Evolutionary conservation across 2,797 vertebrate species (phyloP), one percentile per base, ranked within the genome.

Genomic region (Glossophaga mutica): DNA sequence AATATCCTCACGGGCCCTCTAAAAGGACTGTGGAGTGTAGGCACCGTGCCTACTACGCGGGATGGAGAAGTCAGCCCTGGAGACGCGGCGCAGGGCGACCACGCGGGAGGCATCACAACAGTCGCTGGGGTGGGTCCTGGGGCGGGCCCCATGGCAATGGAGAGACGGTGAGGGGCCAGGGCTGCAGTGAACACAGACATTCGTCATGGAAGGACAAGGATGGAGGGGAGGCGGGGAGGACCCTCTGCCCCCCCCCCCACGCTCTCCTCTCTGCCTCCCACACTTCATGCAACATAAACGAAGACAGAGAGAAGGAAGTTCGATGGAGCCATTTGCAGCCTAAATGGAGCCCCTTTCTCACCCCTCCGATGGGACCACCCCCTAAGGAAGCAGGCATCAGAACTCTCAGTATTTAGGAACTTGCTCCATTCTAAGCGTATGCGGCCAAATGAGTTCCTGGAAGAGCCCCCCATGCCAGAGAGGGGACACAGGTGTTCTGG

Each of bases 391-490:
- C 0, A 6, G 62, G 59, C 73, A 19, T 48, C 89, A 19, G 92
- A 91, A 3, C 74, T 44, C 37, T 88, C 68, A 88, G 68, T 62
- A 29, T 52, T 85, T 73, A 85, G 74, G 65, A 93, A 42, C 9
- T 37, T 2, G 34, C 74, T 81, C 32, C 0, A 0, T 88, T 90
- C 78, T 73, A 71, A 91, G 91, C 74, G 59, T 7, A 4, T 16
- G n/a, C 79, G 76, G 78, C 73, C 95, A 95, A 97, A 97, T 96
- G 95, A 96, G 96, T 88, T 95, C 97, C 89, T 24, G 0, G 67
- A 93, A 94, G 95, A 93, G n/a, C 1, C 59, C 50, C 48, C 9
- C 24, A 0, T 16, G 42, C 82, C 88, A 19, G 83, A 29, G 77
- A 2, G 0, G 32, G 5, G 67, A 81, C 50, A 24, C 55, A 5